phyloP scores from a whole-genome alignment of 1,140 invertebrate species.

The Dufourea novaeangliae region DNA sequence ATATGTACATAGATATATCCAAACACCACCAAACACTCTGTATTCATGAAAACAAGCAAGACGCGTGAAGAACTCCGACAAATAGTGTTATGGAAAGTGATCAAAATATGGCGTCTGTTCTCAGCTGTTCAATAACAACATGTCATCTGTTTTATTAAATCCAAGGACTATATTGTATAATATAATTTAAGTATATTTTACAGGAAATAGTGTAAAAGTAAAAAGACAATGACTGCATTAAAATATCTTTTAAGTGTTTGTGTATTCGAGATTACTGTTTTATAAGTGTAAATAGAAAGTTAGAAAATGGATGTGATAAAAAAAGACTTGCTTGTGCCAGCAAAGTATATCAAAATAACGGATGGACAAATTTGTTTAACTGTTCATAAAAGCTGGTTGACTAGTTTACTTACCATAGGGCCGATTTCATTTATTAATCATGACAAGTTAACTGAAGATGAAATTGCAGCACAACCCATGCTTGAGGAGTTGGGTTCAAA shows the following conservation, averaged over 20 bases:
- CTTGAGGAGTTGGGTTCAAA: constrained; percentile 73
- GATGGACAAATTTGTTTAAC: constrained; percentile 75
- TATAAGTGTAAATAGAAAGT: background rate
- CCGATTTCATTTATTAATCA: constrained; percentile 73
- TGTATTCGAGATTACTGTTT: background rate
- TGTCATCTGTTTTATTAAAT: constrained; percentile 2
- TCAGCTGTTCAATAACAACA: constrained; percentile 25
- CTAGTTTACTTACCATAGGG: constrained; percentile 70
- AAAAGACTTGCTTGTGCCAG: constrained; percentile 72
- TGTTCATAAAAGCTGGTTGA: constrained; percentile 75
- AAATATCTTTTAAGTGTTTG: background rate
- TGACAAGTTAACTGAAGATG: constrained; percentile 73
- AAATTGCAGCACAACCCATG: constrained; percentile 77
- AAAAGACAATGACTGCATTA: background rate
- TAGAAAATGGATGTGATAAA: constrained; percentile 72
- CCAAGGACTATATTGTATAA: background rate
- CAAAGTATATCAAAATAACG: constrained; percentile 72
- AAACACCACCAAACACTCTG: no score
- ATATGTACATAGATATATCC: no score
- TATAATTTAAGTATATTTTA: background rate
- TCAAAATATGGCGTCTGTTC: constrained; percentile 12
- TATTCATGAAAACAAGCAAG: no score
- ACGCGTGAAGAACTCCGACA: no score
- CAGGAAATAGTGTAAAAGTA: background rate
- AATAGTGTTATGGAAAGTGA: background rate